A percentile compares a stretch with the other conserved stretches of the same genome.
Evolutionary conservation across 2,797 vertebrate genomes (phyloP).

Genomic region (Siniperca undulata): DNA sequence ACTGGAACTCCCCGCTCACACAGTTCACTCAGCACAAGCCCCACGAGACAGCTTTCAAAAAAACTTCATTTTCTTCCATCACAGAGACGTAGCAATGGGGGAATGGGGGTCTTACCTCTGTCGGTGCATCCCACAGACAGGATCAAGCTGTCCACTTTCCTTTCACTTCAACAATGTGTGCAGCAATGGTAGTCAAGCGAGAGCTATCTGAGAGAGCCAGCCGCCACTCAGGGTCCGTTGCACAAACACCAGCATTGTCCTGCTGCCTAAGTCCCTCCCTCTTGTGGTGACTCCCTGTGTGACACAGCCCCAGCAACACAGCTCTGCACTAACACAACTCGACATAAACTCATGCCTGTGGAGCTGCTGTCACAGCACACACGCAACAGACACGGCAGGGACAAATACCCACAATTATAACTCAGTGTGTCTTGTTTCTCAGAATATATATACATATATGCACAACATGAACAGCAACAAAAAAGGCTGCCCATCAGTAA

Average conservation of each 20-base stretch:
- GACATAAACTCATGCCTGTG: conserved; percentile 67
- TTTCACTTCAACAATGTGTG: conserved; percentile 80
- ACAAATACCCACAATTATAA: conserved; percentile 21
- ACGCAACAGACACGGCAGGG: conserved; percentile 27
- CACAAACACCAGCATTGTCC: conserved; percentile 89
- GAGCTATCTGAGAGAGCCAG: conserved; percentile 80
- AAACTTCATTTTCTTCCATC: conserved; percentile 38
- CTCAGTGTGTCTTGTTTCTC: conserved; percentile 21
- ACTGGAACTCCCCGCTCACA: conserved; percentile 29
- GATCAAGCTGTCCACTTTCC: conserved; percentile 78
- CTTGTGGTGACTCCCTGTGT: conserved; percentile 79
- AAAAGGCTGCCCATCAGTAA: conserved; percentile 36
- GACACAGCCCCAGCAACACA: conserved; percentile 76
- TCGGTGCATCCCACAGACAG: conserved; percentile 74
- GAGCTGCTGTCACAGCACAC: conserved; percentile 42
- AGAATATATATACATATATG: conserved; percentile 21
- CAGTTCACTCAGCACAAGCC: conserved; percentile 42
- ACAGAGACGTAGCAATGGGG: conserved; percentile 45
- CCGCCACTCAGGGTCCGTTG: conserved; percentile 85
- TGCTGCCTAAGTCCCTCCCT: conserved; percentile 85
- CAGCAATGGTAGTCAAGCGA: conserved; percentile 82
- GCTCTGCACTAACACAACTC: conserved; percentile 77
- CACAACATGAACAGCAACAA: conserved; percentile 20
- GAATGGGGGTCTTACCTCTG: conserved; percentile 78
- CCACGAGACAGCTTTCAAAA: conserved; percentile 31